phyloP scores from a whole-genome alignment of 2,888 invertebrate species.

The Graphium colonna region DNA sequence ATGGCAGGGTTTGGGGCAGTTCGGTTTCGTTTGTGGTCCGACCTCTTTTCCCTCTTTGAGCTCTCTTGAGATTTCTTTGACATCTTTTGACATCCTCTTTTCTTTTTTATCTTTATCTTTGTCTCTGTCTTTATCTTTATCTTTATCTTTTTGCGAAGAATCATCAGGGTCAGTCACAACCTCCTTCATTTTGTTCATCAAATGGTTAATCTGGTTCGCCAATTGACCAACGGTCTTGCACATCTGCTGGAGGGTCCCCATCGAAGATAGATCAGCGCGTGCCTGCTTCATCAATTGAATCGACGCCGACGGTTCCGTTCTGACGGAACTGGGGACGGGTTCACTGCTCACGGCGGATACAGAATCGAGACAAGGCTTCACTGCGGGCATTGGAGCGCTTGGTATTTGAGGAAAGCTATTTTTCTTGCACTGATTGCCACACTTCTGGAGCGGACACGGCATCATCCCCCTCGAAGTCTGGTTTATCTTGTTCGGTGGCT shows the following conservation, averaged over 20 bases:
- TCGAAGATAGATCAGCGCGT: constrained; percentile 37
- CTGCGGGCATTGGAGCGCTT: constrained; percentile 12
- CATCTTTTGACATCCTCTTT: constrained; percentile 3
- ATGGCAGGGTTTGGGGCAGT: constrained; percentile 47
- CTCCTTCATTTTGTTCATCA: constrained; percentile 40
- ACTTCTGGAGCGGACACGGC: constrained; percentile 35
- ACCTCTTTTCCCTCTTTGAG: too few relatives aligned
- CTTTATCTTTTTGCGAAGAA: neutral
- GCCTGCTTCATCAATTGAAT: constrained; percentile 35
- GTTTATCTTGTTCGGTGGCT: constrained; percentile 26
- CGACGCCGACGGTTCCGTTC: constrained; percentile 42
- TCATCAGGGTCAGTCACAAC: constrained; percentile 35
- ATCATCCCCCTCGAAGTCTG: constrained; percentile 25
- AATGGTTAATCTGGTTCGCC: constrained; percentile 39
- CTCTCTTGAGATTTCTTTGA: neutral
- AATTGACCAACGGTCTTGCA: constrained; percentile 44
- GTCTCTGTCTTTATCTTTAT: too few relatives aligned
- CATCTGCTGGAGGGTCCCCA: constrained; percentile 40
- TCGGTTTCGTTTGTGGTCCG: constrained; percentile 25
- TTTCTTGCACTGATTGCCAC: constrained; percentile 41
- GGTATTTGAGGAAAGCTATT: constrained; percentile 32
- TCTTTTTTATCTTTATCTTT: too few relatives aligned
- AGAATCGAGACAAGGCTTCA: constrained; percentile 11
- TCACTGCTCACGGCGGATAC: constrained; percentile 26
- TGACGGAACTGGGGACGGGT: constrained; percentile 25